phyloP scores from a whole-genome alignment of 2,888 invertebrate genomes.

The Sabatieria punctata region DNA sequence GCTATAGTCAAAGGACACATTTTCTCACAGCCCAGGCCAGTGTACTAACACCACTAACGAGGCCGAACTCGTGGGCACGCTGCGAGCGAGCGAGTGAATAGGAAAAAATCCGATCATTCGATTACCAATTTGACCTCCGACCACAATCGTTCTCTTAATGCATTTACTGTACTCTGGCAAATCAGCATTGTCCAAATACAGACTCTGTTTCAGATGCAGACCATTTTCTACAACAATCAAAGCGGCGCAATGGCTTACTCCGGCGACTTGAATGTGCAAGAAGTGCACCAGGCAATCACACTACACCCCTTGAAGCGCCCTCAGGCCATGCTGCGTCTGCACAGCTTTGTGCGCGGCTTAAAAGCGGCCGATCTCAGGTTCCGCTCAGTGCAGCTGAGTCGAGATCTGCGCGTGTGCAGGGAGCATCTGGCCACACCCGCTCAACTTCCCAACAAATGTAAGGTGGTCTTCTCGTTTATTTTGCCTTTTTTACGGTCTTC shows the following conservation, averaged over 20 bases:
- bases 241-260: slow-evolving; percentile 71
- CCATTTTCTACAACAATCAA: slow-evolving; percentile 85
- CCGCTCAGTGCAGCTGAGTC: slow-evolving; percentile 1
- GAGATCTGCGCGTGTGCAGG: slow-evolving; percentile 1
- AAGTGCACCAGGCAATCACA: slow-evolving; percentile 85
- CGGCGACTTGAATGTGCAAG: slow-evolving; percentile 64
- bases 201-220: slow-evolving; percentile 62
- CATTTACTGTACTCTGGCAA: neutral
- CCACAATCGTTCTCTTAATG: neutral
- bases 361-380: slow-evolving; percentile 14
- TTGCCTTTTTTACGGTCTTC: too few relatives aligned
- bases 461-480: too few relatives aligned
- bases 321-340: slow-evolving; percentile 63
- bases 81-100: too few relatives aligned
- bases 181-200: neutral
- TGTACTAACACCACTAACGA: too few relatives aligned
- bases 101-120: too few relatives aligned
- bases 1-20: too few relatives aligned
- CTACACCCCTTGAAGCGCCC: slow-evolving; percentile 89
- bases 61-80: too few relatives aligned
- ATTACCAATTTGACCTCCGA: too few relatives aligned
- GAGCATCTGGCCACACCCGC: neutral
- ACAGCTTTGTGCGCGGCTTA: slow-evolving; percentile 64
- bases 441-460: too few relatives aligned
- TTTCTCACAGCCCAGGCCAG: too few relatives aligned